Evolutionary conservation across 2,113 vertebrate species (phyloP), one percentile per base, ranked within the genome.

Genomic region (Pachypanchax playfairii): DNA sequence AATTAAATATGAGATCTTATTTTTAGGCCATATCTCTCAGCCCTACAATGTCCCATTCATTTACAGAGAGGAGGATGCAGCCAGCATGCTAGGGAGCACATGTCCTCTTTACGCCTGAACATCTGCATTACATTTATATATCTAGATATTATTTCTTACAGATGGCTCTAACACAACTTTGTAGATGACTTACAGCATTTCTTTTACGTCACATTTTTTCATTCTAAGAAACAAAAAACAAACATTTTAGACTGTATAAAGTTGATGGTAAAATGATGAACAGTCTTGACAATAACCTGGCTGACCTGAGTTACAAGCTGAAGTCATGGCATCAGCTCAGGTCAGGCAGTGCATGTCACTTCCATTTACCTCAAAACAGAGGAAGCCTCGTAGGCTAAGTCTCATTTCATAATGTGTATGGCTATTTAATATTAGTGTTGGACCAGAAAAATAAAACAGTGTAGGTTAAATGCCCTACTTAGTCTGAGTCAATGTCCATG

Each of bases 351-450:
- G 6, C 64, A 69, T 50, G 29, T 60, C 49, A 54, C 33, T 60
- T 58, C 28, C 48, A 75, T 79, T 86, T 68, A 69, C 76, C 57
- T 43, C 38, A 50, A 49, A 49, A 74, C 62, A 77, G 56, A 59
- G 52, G 15, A 55, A 67, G 70, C 31, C 39, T 52, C 56, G 57
- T 22, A 38, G 24, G 49, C 59, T 35, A 56, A 72, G 76, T 56
- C 73, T 62, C 61, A 66, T 81, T 75, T 82, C 70, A 75, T 82
- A 77, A 83, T 66, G 29, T 53, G 65, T 38, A 65, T 54, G 58
- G 63, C 54, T 50, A 29, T 61, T 52, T 73, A 48, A 65, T 65
- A 56, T 54, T 70, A 31, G 47, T 75, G 52, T 79, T 50, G 72
- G 43, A 47, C 2, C 69, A 48, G 47, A 62, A 58, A 76, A n/a